Conservation (phyloP, 2,113 vertebrate genomes). For the Aptenodytes patagonicus region DNA sequence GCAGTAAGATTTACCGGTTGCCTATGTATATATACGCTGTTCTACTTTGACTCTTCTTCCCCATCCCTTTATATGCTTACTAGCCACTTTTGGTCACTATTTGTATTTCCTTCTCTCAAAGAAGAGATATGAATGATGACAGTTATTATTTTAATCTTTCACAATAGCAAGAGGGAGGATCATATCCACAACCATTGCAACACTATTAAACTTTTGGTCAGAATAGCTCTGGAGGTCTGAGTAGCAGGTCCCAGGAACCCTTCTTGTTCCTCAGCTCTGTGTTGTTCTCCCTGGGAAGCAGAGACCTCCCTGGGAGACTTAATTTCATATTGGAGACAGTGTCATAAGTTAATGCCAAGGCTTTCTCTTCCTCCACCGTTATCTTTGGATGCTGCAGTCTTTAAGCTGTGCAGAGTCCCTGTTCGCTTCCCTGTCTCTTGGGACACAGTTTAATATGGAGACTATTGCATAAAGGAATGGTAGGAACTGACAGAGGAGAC, state of each 20-base stretch:
- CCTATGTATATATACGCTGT: neutral
- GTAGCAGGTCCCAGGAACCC: neutral
- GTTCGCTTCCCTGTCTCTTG: neutral
- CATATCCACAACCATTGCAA: neutral
- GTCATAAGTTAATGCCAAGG: neutral
- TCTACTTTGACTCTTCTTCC: neutral
- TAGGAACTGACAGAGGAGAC: neutral
- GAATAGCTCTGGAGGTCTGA: neutral
- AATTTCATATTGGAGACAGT: neutral
- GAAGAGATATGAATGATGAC: neutral
- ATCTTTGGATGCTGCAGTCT: neutral
- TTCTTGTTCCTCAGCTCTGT: neutral
- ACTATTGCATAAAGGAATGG: neutral
- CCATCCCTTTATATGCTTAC: neutral
- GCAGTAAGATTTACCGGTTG: neutral
- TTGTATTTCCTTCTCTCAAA: neutral
- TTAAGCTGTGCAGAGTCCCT: neutral
- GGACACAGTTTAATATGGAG: neutral
- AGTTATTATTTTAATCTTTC: neutral
- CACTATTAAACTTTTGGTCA: neutral
- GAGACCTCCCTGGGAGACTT: neutral
- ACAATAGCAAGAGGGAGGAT: neutral
- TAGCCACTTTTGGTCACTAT: neutral
- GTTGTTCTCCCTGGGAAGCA: neutral
- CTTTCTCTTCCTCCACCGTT: neutral